These are phyloP conservation scores for Drosophila pectinifera DNA, from an alignment of 1,140 invertebrate species.

Conservation along the genomic window DNA sequence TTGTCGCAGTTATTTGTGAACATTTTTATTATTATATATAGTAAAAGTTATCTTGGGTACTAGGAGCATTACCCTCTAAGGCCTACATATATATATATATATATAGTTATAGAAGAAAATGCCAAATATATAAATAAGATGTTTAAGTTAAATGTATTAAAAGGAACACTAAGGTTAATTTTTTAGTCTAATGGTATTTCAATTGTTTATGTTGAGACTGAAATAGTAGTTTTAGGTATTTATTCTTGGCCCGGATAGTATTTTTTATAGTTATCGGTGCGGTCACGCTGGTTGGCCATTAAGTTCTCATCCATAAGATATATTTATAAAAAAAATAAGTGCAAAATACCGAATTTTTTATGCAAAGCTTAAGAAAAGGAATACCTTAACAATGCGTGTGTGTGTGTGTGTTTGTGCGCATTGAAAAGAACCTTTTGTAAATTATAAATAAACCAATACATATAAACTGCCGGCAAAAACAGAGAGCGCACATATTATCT, in stretches of 20 bases:
- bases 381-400: not conserved
- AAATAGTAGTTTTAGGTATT: not conserved
- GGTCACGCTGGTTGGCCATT: not conserved
- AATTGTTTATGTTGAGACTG: not conserved
- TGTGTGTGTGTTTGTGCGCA: not conserved
- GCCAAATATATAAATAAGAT: no score
- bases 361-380: not conserved
- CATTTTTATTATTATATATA: no score
- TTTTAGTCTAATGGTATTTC: not conserved
- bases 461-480: constrained; percentile 69
- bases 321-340: not conserved
- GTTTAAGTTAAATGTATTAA: no score
- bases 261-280: not conserved
- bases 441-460: constrained; percentile 78
- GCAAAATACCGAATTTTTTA: not conserved
- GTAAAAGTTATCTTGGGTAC: no score
- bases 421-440: constrained; percentile 32
- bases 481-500: constrained; percentile 50
- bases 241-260: not conserved
- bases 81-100: no score
- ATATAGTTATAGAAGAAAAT: no score
- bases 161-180: no score
- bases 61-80: no score
- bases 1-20: no score
- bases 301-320: not conserved